Percentiles rank a stretch among this genome's conserved stretches.
Conservation (phyloP, 2,113 vertebrate genomes). For the Clinocottus analis region DNA sequence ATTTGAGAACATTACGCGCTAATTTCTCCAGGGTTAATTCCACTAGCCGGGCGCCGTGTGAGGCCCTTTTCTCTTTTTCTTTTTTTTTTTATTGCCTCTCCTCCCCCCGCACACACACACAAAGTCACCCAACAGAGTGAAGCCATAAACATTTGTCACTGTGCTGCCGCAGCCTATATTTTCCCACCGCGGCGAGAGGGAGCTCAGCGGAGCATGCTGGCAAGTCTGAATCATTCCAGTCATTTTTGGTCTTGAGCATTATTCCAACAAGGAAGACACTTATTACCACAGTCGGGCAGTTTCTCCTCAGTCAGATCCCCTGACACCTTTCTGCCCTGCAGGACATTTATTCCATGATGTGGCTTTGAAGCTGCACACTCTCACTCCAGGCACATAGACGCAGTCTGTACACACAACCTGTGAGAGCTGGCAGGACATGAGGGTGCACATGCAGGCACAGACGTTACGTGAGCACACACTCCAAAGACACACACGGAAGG, state of each 20-base stretch:
- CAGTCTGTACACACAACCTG: neutral
- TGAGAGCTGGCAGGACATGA: neutral
- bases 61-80: slow-evolving; percentile 27
- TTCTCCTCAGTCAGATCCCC: slow-evolving; percentile 44
- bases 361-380: slow-evolving; percentile 17
- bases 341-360: slow-evolving; percentile 22
- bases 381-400: neutral
- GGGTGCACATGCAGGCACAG: slow-evolving; percentile 5
- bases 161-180: slow-evolving; percentile 54
- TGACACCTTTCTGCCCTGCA: slow-evolving; percentile 6
- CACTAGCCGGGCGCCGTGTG: slow-evolving; percentile 37
- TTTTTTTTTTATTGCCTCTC: slow-evolving; percentile 9
- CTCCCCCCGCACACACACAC: neutral
- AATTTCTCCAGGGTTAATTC: slow-evolving; percentile 69
- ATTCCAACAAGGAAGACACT: slow-evolving; percentile 60
- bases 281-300: slow-evolving; percentile 46
- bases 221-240: slow-evolving; percentile 50
- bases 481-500: slow-evolving; percentile 27
- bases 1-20: slow-evolving; percentile 66
- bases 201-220: slow-evolving; percentile 37
- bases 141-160: slow-evolving; percentile 49
- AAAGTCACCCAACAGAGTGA: slow-evolving; percentile 45
- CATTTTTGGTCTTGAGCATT: slow-evolving; percentile 55
- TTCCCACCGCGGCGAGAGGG: slow-evolving; percentile 53
- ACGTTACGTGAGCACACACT: slow-evolving; percentile 1